Base-by-base conservation (phyloP, 2,797 vertebrate species). In the Benthosema pterotum region DNA sequence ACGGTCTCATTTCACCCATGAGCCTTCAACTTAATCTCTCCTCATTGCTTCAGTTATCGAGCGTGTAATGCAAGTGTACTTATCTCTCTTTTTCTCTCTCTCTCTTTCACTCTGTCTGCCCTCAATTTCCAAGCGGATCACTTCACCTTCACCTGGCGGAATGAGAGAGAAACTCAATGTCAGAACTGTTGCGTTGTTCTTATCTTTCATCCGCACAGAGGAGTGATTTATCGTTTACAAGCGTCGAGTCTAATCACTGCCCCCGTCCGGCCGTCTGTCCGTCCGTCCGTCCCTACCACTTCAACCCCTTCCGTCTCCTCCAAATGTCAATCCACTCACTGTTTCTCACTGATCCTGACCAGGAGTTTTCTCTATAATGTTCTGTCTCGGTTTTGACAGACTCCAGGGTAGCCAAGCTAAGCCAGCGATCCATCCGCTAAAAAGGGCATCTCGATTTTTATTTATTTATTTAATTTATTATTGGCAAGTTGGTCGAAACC, bases 301-400 rank as follows among this genome's bases (percentile, higher is more conserved):
- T n/a, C 54, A 69, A 66, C 78, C 58, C 71, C 52, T 18, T 58
- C 60, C 64, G 65, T 65, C 52, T 77, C 51, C 52, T 77, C 51
- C 71, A 67, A 63, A 76, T 74, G 75, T 79, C 67, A 51, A 61
- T 77, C 59, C 65, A n/a, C n/a, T n/a, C n/a, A n/a, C n/a, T n/a
- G n/a, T n/a, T n/a, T n/a, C 57, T 65, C 9, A 9, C 70, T 71
- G 60, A 38, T 75, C 71, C 71, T 79, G 70, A 63, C 77, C 81
- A 79, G 62, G 67, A 82, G 83, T 85, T 83, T 82, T 89, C 78
- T 11, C n/a, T n/a, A n/a, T 18, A 47, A 78, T 60, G 60, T 80
- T 84, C 70, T 72, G 60, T 79, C 64, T 80, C 83, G 78, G 83
- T 74, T n/a, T n/a, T 86, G 91, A 79, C 78, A 85, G 89, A 69